Evolutionary conservation across 2,888 invertebrate species (phyloP).

Genomic region (Alloplasta piceator): DNA sequence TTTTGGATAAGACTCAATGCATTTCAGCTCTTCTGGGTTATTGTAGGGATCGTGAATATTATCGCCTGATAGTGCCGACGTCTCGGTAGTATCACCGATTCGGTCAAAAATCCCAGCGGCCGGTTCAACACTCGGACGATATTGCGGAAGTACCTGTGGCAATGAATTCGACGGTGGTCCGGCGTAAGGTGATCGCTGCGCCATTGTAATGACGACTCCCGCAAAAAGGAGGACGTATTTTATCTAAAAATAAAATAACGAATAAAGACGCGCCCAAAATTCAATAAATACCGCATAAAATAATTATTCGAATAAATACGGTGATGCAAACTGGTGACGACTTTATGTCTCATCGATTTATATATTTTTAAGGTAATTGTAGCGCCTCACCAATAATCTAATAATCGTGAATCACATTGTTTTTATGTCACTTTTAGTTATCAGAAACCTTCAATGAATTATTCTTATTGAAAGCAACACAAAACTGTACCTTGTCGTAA

Average conservation of each 20-base stretch:
- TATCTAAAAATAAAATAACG: slow-evolving; percentile 60
- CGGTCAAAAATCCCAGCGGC: slow-evolving; percentile 83
- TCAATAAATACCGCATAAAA: no score
- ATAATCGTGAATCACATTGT: no score
- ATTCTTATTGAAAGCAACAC: no score
- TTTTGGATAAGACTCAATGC: slow-evolving; percentile 87
- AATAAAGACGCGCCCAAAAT: no score
- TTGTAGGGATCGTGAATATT: slow-evolving; percentile 88
- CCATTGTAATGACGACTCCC: slow-evolving; percentile 77
- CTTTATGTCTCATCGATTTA: no score
- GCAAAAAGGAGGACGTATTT: slow-evolving; percentile 75
- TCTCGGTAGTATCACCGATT: slow-evolving; percentile 83
- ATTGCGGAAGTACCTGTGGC: slow-evolving; percentile 83
- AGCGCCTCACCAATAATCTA: no score
- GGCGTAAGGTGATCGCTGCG: slow-evolving; percentile 88
- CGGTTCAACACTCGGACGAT: slow-evolving; percentile 71
- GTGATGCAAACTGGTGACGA: no score
- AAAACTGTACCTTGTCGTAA: no score
- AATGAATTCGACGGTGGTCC: slow-evolving; percentile 86
- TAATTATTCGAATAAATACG: no score
- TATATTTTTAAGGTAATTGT: no score
- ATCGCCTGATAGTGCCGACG: slow-evolving; percentile 76
- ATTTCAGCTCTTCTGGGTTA: slow-evolving; percentile 86
- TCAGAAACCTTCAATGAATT: no score
- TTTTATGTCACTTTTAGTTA: no score